Conservation (phyloP, 2,888 invertebrate species). For the Meliscaeva auricollis region DNA sequence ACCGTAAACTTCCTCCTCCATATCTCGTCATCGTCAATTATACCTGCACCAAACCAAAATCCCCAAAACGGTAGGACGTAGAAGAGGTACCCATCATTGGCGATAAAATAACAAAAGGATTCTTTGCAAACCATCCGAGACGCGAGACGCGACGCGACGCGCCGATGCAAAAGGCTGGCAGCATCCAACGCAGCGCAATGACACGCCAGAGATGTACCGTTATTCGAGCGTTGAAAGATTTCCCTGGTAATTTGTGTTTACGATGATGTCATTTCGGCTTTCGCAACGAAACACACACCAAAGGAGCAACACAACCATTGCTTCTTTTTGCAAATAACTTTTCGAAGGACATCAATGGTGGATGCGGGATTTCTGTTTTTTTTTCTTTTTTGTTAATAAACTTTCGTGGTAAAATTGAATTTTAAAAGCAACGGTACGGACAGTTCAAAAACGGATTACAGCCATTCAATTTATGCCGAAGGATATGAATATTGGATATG, state of each 20-base stretch:
- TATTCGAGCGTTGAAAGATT: slow-evolving; percentile 50
- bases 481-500: not conserved
- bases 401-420: slow-evolving; percentile 57
- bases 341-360: slow-evolving; percentile 17
- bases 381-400: slow-evolving; percentile 24
- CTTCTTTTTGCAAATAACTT: slow-evolving; percentile 9
- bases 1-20: slow-evolving; percentile 26
- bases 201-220: slow-evolving; percentile 28
- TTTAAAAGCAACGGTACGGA: slow-evolving; percentile 24
- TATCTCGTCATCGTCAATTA: not conserved
- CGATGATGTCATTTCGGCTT: slow-evolving; percentile 40
- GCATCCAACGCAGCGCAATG: slow-evolving; percentile 2
- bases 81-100: slow-evolving; percentile 8
- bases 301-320: slow-evolving; percentile 34
- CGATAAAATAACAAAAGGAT: slow-evolving; percentile 28
- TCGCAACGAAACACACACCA: slow-evolving; percentile 6
- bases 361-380: not conserved
- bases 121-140: slow-evolving; percentile 9
- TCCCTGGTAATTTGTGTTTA: slow-evolving; percentile 49
- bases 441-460: slow-evolving; percentile 53
- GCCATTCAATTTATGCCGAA: slow-evolving; percentile 23
- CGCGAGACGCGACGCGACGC: slow-evolving; percentile 3
- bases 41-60: not conserved
- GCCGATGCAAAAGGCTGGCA: slow-evolving; percentile 22
- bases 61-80: slow-evolving; percentile 19